Percentiles rank a stretch among this genome's conserved stretches.
phyloP scores from a whole-genome alignment of 2,797 vertebrate genomes.

The Tangara arthus region DNA sequence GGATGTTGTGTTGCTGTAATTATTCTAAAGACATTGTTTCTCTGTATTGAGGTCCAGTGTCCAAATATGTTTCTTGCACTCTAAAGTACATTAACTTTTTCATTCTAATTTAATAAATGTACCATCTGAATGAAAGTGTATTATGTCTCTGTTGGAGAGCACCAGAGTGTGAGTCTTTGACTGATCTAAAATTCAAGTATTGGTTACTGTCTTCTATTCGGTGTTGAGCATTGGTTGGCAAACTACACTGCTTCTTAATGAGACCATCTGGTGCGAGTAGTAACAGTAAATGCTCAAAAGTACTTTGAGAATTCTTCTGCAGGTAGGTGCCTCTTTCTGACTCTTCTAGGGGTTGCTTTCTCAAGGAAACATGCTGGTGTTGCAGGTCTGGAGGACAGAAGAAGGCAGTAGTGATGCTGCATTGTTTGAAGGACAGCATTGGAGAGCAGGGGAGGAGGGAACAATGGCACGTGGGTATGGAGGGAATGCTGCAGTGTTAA shows the following conservation, averaged over 20 bases:
- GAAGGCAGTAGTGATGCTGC: neutral
- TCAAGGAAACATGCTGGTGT: neutral
- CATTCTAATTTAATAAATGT: slow-evolving; percentile 78
- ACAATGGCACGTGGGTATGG: accelerated
- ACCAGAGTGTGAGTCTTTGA: neutral
- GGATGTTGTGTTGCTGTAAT: slow-evolving; percentile 62
- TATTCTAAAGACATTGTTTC: slow-evolving; percentile 60
- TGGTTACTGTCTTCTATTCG: neutral
- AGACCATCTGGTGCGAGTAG: neutral
- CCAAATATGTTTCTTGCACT: slow-evolving; percentile 66
- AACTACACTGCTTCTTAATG: neutral
- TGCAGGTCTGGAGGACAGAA: neutral
- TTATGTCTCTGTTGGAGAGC: slow-evolving; percentile 4
- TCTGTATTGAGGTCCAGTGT: slow-evolving; percentile 49
- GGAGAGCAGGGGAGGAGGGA: neutral
- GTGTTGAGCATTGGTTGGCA: neutral
- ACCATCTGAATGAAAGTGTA: slow-evolving; percentile 45
- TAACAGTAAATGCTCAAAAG: neutral
- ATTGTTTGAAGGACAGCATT: neutral
- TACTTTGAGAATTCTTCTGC: neutral
- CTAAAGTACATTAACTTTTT: slow-evolving; percentile 67
- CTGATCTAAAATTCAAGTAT: neutral
- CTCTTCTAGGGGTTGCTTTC: neutral
- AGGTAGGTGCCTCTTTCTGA: neutral
- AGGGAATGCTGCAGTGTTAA: neutral